Evolutionary conservation across 1,140 invertebrate species (phyloP).

Genomic region (Cardiocondyla obscurior): DNA sequence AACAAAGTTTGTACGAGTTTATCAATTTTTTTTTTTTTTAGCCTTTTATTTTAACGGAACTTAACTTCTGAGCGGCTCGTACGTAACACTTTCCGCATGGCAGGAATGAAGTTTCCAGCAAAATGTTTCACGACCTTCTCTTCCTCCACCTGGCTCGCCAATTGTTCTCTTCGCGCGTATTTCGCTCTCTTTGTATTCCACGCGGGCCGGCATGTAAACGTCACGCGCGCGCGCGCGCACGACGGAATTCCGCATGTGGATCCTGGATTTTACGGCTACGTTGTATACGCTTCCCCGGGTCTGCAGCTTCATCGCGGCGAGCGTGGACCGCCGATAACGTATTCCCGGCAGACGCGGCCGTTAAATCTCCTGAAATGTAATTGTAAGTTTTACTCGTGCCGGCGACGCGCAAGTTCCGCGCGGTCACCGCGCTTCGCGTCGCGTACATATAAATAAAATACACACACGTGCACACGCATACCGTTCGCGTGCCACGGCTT

Average conservation of each 20-base stretch:
- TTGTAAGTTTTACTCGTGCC: constrained; percentile 9
- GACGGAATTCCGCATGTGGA: neutral
- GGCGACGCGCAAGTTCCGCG: constrained; percentile 19
- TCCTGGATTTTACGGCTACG: constrained; percentile 23
- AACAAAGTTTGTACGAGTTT: no score
- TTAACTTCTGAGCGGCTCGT: no score
- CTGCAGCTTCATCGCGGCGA: neutral
- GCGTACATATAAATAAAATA: neutral
- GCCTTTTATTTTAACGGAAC: no score
- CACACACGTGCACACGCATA: neutral
- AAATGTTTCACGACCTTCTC: neutral
- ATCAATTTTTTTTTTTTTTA: no score
- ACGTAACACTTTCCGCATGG: no score
- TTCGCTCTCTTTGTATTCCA: constrained; percentile 8
- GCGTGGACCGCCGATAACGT: constrained; percentile 23
- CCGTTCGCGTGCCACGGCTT: constrained; percentile 46
- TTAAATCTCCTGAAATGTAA: constrained; percentile 43
- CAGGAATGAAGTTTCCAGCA: neutral
- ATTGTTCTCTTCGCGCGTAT: constrained; percentile 7
- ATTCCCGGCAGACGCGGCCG: constrained; percentile 41
- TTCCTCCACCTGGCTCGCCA: neutral
- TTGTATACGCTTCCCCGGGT: no score
- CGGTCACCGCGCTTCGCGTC: constrained; percentile 13
- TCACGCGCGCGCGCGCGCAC: constrained; percentile 1
- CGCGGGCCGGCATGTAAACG: constrained; percentile 1